Evolutionary conservation across 2,113 vertebrate genomes (phyloP).

Genomic region (Elephantulus edwardii): DNA sequence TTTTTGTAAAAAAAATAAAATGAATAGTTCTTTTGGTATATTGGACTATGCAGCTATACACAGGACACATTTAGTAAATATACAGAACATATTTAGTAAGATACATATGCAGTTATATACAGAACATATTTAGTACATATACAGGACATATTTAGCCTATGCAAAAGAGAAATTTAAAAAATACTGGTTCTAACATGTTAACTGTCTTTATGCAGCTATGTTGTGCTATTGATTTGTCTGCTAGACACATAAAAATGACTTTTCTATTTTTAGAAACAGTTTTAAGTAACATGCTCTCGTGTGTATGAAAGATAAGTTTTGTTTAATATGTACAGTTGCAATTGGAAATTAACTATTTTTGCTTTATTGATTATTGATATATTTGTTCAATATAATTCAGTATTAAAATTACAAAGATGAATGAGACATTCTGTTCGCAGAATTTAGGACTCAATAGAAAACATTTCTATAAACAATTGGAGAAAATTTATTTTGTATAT

Average conservation of each 20-base stretch:
- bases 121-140: too few relatives aligned
- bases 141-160: background rate
- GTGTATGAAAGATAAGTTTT: constrained; percentile 23
- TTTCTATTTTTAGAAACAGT: background rate
- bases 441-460: constrained; percentile 24
- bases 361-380: background rate
- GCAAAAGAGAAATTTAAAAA: background rate
- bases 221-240: background rate
- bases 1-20: background rate
- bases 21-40: background rate
- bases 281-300: too few relatives aligned
- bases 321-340: background rate
- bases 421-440: background rate
- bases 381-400: constrained; percentile 14
- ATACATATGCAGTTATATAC: too few relatives aligned
- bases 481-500: background rate
- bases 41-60: background rate
- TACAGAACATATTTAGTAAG: background rate
- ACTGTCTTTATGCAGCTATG: background rate
- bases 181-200: background rate
- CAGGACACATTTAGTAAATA: too few relatives aligned
- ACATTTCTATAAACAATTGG: too few relatives aligned
- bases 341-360: background rate
- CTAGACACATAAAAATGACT: background rate
- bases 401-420: background rate